Evolutionary conservation across 2,113 vertebrate genomes (phyloP), one percentile per base, ranked within the genome.

Genomic region (Chamaea fasciata): DNA sequence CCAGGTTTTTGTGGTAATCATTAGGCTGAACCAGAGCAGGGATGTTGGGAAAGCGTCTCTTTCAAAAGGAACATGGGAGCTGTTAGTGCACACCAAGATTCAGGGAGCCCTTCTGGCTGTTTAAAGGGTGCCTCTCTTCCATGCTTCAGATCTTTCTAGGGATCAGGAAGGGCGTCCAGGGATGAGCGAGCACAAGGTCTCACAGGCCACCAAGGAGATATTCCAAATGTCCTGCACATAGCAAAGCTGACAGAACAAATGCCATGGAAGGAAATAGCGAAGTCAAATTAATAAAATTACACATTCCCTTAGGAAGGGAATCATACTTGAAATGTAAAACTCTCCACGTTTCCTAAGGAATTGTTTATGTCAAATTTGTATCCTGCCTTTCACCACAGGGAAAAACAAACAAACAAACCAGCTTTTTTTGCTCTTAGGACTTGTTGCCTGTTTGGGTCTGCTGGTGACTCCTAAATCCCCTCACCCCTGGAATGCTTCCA

Each of bases 391-490:
- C 30, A 60, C 9, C 17, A 28, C 5, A 53, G 26, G 3, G 37
- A 1, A 42, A 50, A 23, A 44, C 1, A 42, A 42, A 19, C 10
- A n/a, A 64, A 11, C 24, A 0, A 6, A 3, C 10, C 19, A 11
- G 11, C 8, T 16, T 9, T n/a, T 68, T 64, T 56, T 73, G 30
- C 26, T 64, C 9, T 28, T 64, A 35, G 56, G 47, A 47, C 12
- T 28, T 55, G 33, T 24, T 67, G 53, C 44, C 12, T 71, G 10
- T 19, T 59, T 28, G 17, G 16, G 30, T 26, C 33, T 68, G n/a
- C 33, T 62, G 47, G 13, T 49, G n/a, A 22, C 19, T 80, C n/a
- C 20, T 9, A 33, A 57, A 11, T 1, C 4, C 22, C 9, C 22
- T 52, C 24, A 8, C 2, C 4, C 6, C 21, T 39, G 28, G 28